phyloP scores from a whole-genome alignment of 2,888 invertebrate genomes.

The Romanomermis culicivorax region DNA sequence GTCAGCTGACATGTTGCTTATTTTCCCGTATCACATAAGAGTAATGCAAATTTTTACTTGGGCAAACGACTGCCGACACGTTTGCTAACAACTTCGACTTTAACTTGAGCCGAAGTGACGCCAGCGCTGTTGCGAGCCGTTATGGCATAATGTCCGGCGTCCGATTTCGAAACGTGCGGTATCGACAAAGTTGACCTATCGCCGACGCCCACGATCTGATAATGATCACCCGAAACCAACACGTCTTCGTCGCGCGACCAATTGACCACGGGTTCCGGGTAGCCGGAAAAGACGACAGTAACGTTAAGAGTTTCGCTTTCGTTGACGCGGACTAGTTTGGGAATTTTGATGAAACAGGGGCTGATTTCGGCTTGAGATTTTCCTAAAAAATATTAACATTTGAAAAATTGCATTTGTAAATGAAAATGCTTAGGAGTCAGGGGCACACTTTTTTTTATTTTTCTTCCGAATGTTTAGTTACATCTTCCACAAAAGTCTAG shows the following conservation, averaged over 20 bases:
- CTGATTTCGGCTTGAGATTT: not conserved
- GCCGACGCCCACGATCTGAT: slow-evolving; percentile 10
- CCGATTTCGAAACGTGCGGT: slow-evolving; percentile 1
- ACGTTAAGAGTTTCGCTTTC: slow-evolving; percentile 3
- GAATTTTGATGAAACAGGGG: slow-evolving; percentile 1
- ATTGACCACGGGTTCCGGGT: slow-evolving; percentile 9
- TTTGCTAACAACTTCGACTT: slow-evolving; percentile 1
- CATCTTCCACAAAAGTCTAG: not conserved
- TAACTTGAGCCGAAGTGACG: not conserved
- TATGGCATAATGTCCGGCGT: slow-evolving; percentile 8
- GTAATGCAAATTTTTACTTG: no score
- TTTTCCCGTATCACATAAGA: no score
- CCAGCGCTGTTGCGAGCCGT: slow-evolving; percentile 11
- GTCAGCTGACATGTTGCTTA: no score
- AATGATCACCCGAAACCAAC: slow-evolving; percentile 6
- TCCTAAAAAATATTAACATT: not conserved
- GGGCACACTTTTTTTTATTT: not conserved
- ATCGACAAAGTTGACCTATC: slow-evolving; percentile 10
- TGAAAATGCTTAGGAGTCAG: not conserved
- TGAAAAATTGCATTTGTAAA: not conserved
- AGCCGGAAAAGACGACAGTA: slow-evolving; percentile 3
- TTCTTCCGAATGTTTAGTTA: not conserved
- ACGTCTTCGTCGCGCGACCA: slow-evolving; percentile 5
- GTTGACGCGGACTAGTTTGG: slow-evolving; percentile 4
- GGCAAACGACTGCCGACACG: no score